phyloP scores from a whole-genome alignment of 2,797 vertebrate genomes.

The Argya squamiceps region DNA sequence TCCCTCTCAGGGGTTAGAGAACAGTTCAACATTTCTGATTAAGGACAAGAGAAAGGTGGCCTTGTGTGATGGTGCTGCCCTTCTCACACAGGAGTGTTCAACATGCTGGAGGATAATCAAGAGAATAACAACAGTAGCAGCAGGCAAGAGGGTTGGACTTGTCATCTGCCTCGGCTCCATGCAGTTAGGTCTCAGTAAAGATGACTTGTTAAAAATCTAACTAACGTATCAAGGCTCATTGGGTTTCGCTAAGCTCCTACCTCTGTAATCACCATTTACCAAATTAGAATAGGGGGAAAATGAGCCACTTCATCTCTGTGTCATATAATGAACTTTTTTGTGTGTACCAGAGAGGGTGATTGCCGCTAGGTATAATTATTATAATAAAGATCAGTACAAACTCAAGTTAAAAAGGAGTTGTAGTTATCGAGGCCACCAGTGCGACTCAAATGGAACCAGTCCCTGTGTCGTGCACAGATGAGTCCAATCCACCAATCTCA shows the following conservation, averaged over 20 bases:
- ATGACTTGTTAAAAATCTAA: conserved; percentile 64
- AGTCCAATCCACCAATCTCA: not conserved
- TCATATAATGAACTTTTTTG: conserved; percentile 60
- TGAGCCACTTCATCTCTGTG: conserved; percentile 61
- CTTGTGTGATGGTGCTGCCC: not conserved
- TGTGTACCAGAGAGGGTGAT: conserved; percentile 50
- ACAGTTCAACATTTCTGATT: conserved; percentile 31
- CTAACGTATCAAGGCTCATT: conserved; percentile 59
- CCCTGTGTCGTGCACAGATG: not conserved
- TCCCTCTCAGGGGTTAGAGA: not conserved
- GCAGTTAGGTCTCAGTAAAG: conserved; percentile 51
- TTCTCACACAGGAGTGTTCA: not conserved
- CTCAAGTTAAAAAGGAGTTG: conserved; percentile 47
- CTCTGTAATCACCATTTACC: conserved; percentile 67
- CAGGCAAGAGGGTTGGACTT: conserved; percentile 35
- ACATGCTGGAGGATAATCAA: conserved; percentile 11
- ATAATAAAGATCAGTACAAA: conserved; percentile 60
- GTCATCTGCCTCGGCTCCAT: conserved; percentile 30
- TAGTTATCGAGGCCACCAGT: not conserved
- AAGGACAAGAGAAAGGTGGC: conserved; percentile 14
- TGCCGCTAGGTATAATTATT: conserved; percentile 55
- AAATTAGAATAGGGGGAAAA: conserved; percentile 63
- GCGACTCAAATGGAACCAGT: not conserved
- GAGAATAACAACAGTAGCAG: conserved; percentile 49
- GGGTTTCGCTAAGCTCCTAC: conserved; percentile 52